Evolutionary conservation across 2,797 vertebrate genomes (phyloP), one percentile per base, ranked within the genome.

Genomic region (Esox lucius): DNA sequence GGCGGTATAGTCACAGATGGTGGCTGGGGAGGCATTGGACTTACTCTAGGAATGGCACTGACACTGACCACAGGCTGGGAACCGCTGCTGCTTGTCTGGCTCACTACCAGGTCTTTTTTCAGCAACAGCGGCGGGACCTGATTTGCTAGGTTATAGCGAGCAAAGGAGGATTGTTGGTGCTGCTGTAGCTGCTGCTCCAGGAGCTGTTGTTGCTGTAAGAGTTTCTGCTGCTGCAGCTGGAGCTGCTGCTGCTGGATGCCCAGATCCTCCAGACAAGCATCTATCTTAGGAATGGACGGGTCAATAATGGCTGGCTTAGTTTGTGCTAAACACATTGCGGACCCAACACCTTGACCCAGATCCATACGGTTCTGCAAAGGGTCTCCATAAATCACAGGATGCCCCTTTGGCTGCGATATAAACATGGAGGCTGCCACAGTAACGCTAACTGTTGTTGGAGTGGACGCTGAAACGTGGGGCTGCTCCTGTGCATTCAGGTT

Each of bases 401-500:
- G 95, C 84, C 56, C 56, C 22, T 98, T 99, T 68, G 95, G 89
- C 87, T 97, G 96, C 0, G 97, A 95, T 86, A 96, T 93, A 73
- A 97, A 95, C 92, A 96, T 88, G 26, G 97, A 95, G 19, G 96
- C 94, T 77, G 96, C 94, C 3, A 97, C 94, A 75, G 97, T 98
- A 77, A 98, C 92, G 82, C 96, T 90, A 12, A 97, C 91, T 0
- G 96, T 97, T 79, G 95, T 97, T 49, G 97, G 90, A 35, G 95
- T 95, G 0, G 95, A 95, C 0, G 95, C 90, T 74, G 96, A 93
- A 79, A 95, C 83, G 0, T 96, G 94, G 4, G 95, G 94, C 86
- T 98, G 98, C 84, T 98, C 96, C 88, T 98, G 98, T 81, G 97
- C 92, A 6, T 99, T 99, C 64, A 99, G 93, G 83, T 99, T 99